Percentiles rank a stretch among this genome's conserved stretches.
These are phyloP conservation scores for Apodemia hepburni DNA, from an alignment of 2,888 invertebrate genomes.

Conservation along the genomic window DNA sequence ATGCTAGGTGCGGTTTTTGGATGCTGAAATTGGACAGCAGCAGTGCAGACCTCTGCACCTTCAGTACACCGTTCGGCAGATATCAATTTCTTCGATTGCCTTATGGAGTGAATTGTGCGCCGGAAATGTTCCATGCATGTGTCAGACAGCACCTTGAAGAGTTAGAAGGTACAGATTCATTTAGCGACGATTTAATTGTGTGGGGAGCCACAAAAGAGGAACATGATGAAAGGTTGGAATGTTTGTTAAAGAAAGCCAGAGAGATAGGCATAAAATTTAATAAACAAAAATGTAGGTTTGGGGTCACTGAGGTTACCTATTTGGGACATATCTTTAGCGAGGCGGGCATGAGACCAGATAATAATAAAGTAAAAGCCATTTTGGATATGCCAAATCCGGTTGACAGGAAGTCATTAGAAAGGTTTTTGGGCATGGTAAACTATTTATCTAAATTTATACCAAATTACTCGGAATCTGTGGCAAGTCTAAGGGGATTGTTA, in stretches of 20 bases:
- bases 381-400: slow-evolving; percentile 28
- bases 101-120: slow-evolving; percentile 31
- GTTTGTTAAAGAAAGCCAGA: slow-evolving; percentile 24
- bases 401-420: slow-evolving; percentile 28
- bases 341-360: slow-evolving; percentile 26
- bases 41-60: slow-evolving; percentile 33
- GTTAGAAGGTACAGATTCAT: slow-evolving; percentile 23
- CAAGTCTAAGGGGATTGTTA: slow-evolving; percentile 17
- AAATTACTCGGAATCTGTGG: slow-evolving; percentile 28
- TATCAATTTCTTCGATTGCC: slow-evolving; percentile 31
- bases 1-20: slow-evolving; percentile 33
- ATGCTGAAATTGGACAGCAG: slow-evolving; percentile 26
- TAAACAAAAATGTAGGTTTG: slow-evolving; percentile 26
- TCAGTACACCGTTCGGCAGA: slow-evolving; percentile 18
- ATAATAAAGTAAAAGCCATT: slow-evolving; percentile 29
- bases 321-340: slow-evolving; percentile 24
- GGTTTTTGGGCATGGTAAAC: slow-evolving; percentile 34
- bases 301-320: slow-evolving; percentile 27
- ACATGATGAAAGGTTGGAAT: slow-evolving; percentile 25
- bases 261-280: slow-evolving; percentile 26
- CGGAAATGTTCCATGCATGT: slow-evolving; percentile 34
- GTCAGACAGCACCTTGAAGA: slow-evolving; percentile 26
- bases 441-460: slow-evolving; percentile 36
- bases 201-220: slow-evolving; percentile 22
- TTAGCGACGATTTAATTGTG: slow-evolving; percentile 27